These are phyloP conservation scores for Psophia crepitans DNA, from an alignment of 2,113 vertebrate genomes.

Conservation along the genomic window DNA sequence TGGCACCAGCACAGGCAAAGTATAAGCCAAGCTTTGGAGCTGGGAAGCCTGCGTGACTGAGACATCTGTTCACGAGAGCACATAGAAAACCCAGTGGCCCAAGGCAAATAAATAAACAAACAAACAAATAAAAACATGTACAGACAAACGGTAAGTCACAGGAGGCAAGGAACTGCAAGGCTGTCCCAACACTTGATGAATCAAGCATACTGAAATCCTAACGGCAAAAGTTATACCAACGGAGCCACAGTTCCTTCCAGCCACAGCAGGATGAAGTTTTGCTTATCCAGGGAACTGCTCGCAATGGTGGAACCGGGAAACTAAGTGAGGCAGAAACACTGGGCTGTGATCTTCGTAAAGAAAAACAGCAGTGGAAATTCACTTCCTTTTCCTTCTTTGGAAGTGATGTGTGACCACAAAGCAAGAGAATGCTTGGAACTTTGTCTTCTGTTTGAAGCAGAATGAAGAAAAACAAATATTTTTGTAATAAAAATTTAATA, in stretches of 20 bases:
- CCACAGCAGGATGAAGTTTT: background rate
- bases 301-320: background rate
- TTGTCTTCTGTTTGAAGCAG: background rate
- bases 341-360: background rate
- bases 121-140: background rate
- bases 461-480: conserved; percentile 41
- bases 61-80: background rate
- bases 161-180: background rate
- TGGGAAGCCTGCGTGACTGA: background rate
- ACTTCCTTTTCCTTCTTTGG: background rate
- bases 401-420: background rate
- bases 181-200: background rate
- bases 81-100: background rate
- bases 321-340: background rate
- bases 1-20: background rate
- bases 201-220: background rate
- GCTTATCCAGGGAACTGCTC: background rate
- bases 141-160: background rate
- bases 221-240: background rate
- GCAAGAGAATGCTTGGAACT: conserved; percentile 6
- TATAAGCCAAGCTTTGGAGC: background rate
- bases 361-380: background rate
- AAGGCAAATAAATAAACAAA: background rate
- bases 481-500: conserved; percentile 57
- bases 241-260: rapidly evolving